phyloP scores from a whole-genome alignment of 2,888 invertebrate species.

The Cordylochernes scorpioides region DNA sequence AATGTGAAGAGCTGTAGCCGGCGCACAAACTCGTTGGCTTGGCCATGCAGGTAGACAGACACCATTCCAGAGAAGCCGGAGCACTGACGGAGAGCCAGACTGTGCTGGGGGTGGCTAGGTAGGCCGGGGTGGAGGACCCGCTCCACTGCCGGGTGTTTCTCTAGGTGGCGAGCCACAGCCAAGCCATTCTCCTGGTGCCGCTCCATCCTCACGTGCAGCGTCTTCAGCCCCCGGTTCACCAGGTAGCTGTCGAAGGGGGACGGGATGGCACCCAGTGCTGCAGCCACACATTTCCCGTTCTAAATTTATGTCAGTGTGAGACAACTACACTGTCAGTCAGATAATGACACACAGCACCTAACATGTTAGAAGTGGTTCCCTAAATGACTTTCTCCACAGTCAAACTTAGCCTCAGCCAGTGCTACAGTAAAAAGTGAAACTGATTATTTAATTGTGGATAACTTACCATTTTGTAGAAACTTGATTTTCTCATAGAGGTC shows the following conservation, averaged over 20 bases:
- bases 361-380: no score
- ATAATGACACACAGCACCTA: no score
- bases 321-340: no score
- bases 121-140: conserved; percentile 38
- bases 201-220: conserved; percentile 67
- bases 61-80: conserved; percentile 74
- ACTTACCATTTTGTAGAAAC: conserved; percentile 60
- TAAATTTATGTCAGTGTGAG: no score
- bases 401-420: not conserved
- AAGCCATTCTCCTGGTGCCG: conserved; percentile 53
- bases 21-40: conserved; percentile 10
- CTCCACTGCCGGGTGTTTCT: conserved; percentile 45
- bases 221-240: conserved; percentile 76
- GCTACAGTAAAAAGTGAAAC: not conserved
- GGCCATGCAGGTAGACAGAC: conserved; percentile 45
- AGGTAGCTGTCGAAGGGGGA: conserved; percentile 87
- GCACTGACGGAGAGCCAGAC: conserved; percentile 47
- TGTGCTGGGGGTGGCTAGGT: conserved; percentile 57
- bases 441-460: no score
- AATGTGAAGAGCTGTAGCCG: conserved; percentile 36
- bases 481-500: conserved; percentile 40
- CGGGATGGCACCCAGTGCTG: conserved; percentile 72
- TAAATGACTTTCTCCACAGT: no score
- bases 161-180: conserved; percentile 49
- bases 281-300: conserved; percentile 5